Conservation (phyloP, 1,140 invertebrate species). For the Drosophila pruinosa region DNA sequence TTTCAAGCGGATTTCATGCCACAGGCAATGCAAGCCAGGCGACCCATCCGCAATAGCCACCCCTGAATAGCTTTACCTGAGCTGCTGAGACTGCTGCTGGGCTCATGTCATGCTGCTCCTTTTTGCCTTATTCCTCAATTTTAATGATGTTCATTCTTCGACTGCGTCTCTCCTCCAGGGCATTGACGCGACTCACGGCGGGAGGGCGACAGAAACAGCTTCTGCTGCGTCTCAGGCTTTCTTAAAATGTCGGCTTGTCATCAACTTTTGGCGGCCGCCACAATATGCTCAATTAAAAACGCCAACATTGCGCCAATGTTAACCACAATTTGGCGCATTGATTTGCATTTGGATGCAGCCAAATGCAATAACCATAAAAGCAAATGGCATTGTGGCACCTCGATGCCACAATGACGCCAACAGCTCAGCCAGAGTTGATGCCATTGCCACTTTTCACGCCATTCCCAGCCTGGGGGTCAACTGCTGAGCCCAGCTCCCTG, state of each 20-base stretch:
- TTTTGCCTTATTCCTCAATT: constrained; percentile 32
- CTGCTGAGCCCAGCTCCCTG: not conserved
- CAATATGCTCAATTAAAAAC: constrained; percentile 74
- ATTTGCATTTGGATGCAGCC: constrained; percentile 57
- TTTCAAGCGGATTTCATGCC: constrained; percentile 8
- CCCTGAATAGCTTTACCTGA: constrained; percentile 50
- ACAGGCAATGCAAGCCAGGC: constrained; percentile 9
- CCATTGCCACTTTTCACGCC: constrained; percentile 41
- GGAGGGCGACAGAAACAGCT: constrained; percentile 32
- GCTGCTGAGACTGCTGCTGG: not conserved
- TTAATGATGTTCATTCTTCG: constrained; percentile 51
- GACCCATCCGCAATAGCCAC: constrained; percentile 29
- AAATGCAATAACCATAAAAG: constrained; percentile 72
- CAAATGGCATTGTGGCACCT: constrained; percentile 71
- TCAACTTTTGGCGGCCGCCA: constrained; percentile 17
- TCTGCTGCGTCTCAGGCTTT: constrained; percentile 40
- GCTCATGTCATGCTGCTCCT: constrained; percentile 46
- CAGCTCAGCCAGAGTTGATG: constrained; percentile 14
- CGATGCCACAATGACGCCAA: constrained; percentile 56
- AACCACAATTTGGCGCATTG: constrained; percentile 60
- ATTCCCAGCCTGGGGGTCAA: constrained; percentile 38
- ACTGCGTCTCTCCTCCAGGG: not conserved
- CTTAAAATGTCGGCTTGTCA: constrained; percentile 25
- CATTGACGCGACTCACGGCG: constrained; percentile 14
- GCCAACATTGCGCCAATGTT: constrained; percentile 65